Evolutionary conservation across 2,888 invertebrate species (phyloP).

Genomic region (Papilio demoleus): DNA sequence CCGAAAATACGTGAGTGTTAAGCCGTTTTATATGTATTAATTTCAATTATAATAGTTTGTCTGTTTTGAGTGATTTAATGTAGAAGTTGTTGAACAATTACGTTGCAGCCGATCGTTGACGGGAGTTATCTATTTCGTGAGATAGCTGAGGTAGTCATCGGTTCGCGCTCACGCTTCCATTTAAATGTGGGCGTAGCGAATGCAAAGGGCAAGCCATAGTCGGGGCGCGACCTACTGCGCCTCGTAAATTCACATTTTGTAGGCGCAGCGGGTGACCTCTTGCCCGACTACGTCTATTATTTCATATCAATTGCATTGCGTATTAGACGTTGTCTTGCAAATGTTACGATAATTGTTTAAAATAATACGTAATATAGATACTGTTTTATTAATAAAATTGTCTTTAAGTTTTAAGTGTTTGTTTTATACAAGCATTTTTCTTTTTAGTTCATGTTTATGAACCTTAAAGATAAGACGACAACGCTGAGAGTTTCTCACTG

Average conservation of each 20-base stretch:
- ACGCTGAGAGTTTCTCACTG: too few relatives aligned
- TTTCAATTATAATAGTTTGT: conserved; percentile 3
- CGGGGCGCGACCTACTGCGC: conserved; percentile 65
- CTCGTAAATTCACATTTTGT: conserved; percentile 74
- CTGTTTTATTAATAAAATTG: too few relatives aligned
- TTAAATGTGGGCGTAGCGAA: conserved; percentile 68
- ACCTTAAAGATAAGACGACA: too few relatives aligned
- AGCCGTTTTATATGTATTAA: too few relatives aligned
- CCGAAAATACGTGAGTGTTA: too few relatives aligned
- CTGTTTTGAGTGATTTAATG: conserved; percentile 10
- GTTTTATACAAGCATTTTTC: too few relatives aligned
- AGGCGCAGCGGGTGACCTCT: conserved; percentile 79
- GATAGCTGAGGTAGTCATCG: conserved; percentile 35
- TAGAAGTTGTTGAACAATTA: conserved; percentile 17
- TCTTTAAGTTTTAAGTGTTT: not conserved
- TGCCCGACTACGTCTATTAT: conserved; percentile 69
- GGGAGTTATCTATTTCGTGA: conserved; percentile 36
- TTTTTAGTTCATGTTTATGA: too few relatives aligned
- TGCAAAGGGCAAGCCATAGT: conserved; percentile 71
- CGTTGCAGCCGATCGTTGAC: conserved; percentile 9
- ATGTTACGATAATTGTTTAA: conserved; percentile 6
- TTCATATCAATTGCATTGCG: conserved; percentile 69
- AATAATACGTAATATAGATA: not conserved
- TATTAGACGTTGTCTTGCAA: conserved; percentile 43
- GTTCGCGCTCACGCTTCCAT: conserved; percentile 57